Conservation (phyloP, 2,888 invertebrate species). For the Capitulum mitella region DNA sequence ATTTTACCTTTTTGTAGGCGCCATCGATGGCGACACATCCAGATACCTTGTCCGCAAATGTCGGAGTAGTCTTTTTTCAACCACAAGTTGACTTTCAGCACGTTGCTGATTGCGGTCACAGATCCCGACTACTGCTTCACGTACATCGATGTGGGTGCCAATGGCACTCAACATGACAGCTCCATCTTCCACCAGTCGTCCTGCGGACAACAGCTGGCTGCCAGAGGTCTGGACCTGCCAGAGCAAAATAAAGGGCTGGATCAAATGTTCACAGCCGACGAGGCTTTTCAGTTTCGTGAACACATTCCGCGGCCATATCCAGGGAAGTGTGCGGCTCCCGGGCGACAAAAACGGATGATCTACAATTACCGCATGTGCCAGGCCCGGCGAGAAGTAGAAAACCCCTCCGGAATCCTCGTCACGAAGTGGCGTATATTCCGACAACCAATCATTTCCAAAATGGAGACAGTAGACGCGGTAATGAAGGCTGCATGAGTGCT, state of each 20-base stretch:
- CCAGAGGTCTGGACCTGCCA: neutral
- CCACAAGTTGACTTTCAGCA: slow-evolving; percentile 37
- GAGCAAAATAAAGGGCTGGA: neutral
- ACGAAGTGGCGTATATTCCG: neutral
- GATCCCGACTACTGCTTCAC: slow-evolving; percentile 37
- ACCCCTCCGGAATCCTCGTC: no score
- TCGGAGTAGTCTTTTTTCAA: slow-evolving; percentile 33
- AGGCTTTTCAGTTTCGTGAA: no score
- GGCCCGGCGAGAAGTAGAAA: neutral
- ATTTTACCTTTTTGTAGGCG: neutral
- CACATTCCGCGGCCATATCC: no score
- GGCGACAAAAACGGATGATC: neutral
- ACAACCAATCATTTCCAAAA: neutral
- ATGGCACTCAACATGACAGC: slow-evolving; percentile 29
- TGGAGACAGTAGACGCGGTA: no score
- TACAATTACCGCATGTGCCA: neutral
- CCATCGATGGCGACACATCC: neutral
- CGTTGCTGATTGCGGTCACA: slow-evolving; percentile 36
- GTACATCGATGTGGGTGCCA: slow-evolving; percentile 36
- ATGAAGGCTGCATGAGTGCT: no score
- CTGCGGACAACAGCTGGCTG: neutral
- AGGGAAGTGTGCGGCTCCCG: neutral
- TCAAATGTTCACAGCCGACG: no score
- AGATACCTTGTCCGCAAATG: neutral
- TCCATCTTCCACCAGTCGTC: neutral